A percentile compares a stretch with the other conserved stretches of the same genome.
Evolutionary conservation across 2,113 vertebrate species (phyloP).

Genomic region (Podilymbus podiceps): DNA sequence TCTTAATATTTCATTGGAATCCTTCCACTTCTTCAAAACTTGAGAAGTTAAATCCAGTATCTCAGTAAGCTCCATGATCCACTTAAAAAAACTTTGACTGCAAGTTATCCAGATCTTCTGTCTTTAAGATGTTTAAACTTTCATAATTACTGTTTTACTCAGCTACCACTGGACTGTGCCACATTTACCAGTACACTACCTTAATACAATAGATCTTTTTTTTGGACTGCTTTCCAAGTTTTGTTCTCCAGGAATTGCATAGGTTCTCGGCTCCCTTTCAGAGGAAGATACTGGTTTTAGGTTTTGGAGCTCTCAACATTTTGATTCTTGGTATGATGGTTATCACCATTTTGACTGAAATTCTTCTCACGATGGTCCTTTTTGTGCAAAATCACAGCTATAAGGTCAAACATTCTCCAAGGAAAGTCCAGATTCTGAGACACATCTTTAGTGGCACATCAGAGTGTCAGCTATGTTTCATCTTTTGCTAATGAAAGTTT

Average conservation of each 20-base stretch:
- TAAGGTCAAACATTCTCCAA: neutral
- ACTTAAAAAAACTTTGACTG: neutral
- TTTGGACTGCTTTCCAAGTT: neutral
- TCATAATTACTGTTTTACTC: neutral
- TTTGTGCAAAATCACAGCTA: neutral
- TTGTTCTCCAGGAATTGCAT: neutral
- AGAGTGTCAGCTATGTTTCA: neutral
- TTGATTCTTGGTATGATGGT: neutral
- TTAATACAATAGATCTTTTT: neutral
- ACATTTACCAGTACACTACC: neutral
- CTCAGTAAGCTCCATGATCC: neutral
- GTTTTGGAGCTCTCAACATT: neutral
- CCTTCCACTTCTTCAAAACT: neutral
- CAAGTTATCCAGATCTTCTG: neutral
- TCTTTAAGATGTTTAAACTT: neutral
- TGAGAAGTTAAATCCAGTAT: neutral
- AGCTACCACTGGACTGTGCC: neutral
- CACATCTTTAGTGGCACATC: neutral
- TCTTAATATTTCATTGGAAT: conserved; percentile 13
- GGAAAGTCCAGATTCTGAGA: neutral
- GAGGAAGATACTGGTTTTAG: neutral
- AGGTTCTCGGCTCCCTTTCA: neutral
- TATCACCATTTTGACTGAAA: neutral
- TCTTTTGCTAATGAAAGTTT: neutral
- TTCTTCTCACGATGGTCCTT: neutral